These are phyloP conservation scores for Catostylus mosaicus DNA, from an alignment of 30 jellyfish, hydroid and myxozoan genomes.

Conservation along the genomic window DNA sequence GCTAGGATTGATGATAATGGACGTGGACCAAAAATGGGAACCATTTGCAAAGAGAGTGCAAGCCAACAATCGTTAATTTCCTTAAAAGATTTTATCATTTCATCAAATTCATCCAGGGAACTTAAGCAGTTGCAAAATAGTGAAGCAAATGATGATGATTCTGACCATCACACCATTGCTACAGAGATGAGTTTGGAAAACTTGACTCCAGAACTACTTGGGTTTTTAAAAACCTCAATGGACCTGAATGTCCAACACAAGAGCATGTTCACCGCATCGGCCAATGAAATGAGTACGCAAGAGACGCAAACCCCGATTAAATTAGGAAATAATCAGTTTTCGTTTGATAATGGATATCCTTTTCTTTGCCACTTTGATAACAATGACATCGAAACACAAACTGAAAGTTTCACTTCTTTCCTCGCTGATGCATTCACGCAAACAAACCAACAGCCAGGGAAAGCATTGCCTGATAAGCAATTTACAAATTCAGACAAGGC, in stretches of 20 bases:
- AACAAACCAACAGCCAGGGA: constrained; percentile 33
- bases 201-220: constrained; percentile 40
- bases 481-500: not conserved
- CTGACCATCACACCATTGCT: not conserved
- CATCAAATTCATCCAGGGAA: not conserved
- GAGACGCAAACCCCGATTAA: constrained; percentile 47
- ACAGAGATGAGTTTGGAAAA: constrained; percentile 39
- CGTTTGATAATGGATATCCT: constrained; percentile 9
- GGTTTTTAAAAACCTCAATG: constrained; percentile 10
- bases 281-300: constrained; percentile 28
- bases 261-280: not conserved
- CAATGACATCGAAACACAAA: constrained; percentile 44
- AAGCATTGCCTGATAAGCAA: not conserved
- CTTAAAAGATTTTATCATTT: not conserved
- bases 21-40: not conserved
- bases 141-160: not conserved
- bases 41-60: not conserved
- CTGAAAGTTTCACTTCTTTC: constrained; percentile 32
- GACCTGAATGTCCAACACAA: not conserved
- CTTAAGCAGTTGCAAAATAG: not conserved
- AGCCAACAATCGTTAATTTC: not conserved
- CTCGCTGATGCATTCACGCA: constrained; percentile 70
- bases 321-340: constrained; percentile 7
- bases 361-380: constrained; percentile 29
- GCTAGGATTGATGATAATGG: not conserved